Evolutionary conservation across 1,140 invertebrate genomes (phyloP).

Genomic region (Aradophagus sp.): DNA sequence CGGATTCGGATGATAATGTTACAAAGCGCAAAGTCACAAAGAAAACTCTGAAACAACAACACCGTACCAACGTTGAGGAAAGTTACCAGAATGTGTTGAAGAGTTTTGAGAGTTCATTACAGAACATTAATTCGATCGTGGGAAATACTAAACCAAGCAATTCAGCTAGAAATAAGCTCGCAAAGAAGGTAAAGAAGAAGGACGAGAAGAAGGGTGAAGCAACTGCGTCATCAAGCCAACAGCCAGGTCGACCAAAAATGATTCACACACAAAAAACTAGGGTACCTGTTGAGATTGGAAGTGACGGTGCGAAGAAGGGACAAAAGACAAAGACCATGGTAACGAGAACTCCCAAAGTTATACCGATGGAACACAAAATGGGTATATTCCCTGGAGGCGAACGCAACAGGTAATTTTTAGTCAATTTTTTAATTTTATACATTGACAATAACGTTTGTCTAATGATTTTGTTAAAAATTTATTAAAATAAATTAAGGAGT

Average conservation of each 20-base stretch:
- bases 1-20: constrained; percentile 74
- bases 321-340: constrained; percentile 78
- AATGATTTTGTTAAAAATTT: constrained; percentile 1
- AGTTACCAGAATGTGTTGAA: constrained; percentile 74
- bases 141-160: constrained; percentile 67
- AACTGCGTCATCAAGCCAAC: constrained; percentile 51
- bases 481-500: too few species aligned
- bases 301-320: constrained; percentile 74
- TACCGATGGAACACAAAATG: constrained; percentile 71
- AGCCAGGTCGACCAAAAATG: constrained; percentile 80
- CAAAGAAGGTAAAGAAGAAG: constrained; percentile 67
- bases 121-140: constrained; percentile 76
- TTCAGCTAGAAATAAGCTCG: constrained; percentile 66
- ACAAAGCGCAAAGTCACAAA: constrained; percentile 65
- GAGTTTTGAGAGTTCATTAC: constrained; percentile 75
- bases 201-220: constrained; percentile 70
- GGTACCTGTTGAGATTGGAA: constrained; percentile 75
- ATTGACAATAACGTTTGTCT: too few species aligned
- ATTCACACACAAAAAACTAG: constrained; percentile 82
- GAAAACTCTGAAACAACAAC: constrained; percentile 71
- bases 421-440: not conserved
- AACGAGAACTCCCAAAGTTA: constrained; percentile 75
- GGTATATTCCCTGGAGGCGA: constrained; percentile 71
- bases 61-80: constrained; percentile 70
- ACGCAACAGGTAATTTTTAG: constrained; percentile 64